Percentiles rank a stretch among this genome's conserved stretches.
Evolutionary conservation across 2,888 invertebrate genomes (phyloP).

Genomic region (Atethmia centrago): DNA sequence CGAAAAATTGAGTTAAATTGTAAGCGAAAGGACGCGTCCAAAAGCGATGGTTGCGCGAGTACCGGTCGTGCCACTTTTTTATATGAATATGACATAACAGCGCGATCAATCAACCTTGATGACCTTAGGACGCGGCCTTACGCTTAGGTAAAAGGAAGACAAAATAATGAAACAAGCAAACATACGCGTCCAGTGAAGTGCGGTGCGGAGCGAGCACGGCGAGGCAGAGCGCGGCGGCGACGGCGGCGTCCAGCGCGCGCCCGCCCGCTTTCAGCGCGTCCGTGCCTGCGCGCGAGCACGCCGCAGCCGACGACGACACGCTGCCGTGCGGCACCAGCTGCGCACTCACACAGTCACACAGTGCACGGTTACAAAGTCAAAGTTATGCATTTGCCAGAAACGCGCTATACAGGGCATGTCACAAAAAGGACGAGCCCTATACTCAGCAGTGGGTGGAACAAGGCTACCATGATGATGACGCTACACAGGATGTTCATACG

Average conservation of each 20-base stretch:
- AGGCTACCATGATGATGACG: not conserved
- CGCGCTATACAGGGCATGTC: not conserved
- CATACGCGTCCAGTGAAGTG: constrained; percentile 94
- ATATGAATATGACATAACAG: too few species aligned
- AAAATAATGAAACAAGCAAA: constrained; percentile 37
- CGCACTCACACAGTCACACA: not conserved
- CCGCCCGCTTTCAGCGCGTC: constrained; percentile 93
- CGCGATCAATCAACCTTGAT: too few species aligned
- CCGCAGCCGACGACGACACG: constrained; percentile 93
- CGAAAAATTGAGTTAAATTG: too few species aligned
- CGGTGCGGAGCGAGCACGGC: constrained; percentile 93
- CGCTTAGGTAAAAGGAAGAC: not conserved
- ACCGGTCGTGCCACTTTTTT: too few species aligned
- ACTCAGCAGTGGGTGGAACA: not conserved
- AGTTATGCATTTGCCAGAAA: not conserved
- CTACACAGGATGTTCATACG: not conserved
- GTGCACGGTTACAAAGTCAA: not conserved
- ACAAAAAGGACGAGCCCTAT: not conserved
- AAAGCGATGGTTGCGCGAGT: too few species aligned
- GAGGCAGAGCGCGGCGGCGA: constrained; percentile 93
- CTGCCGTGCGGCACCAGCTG: constrained; percentile 94
- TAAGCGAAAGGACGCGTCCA: not conserved
- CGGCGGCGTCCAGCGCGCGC: constrained; percentile 94
- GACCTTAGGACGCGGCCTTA: too few species aligned
- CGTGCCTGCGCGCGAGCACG: constrained; percentile 94